Base-by-base conservation (phyloP, 2,113 vertebrate genomes). In the Macrotis lagotis region DNA sequence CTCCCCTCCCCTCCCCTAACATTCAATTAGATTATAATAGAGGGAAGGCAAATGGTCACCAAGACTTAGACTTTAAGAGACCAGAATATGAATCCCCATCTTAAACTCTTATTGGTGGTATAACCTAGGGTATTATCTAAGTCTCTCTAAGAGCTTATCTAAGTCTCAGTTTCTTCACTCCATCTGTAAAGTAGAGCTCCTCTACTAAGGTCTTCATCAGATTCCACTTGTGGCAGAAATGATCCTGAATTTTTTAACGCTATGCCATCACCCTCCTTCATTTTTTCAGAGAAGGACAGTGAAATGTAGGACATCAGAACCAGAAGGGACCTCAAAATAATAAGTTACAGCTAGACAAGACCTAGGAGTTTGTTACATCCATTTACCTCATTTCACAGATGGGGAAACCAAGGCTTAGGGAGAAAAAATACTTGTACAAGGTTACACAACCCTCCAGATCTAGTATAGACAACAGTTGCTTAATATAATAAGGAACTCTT, bases 351-450 rank as follows among this genome's bases (percentile, higher is more conserved):
- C 14, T 74, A n/a, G 31, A 74, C 31, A 37, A 37, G 59, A 19
- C 31, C 37, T 74, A 74, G n/a, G 59, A 74, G 31, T 37, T 37
- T 31, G 59, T 14, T 66, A 12, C 31, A 3, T 66, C 37, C 31
- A 59, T 26, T 12, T 11, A 14, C 7, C 26, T 55, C 91, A 91
- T 66, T 94, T 92, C 83, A 88, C 7, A 96, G 49, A 55, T 49
- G 53, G 26, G 48, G 48, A 95, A 88, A 90, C 50, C 90, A 91
- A 97, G 92, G 49, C 37, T 95, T 47, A 12, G 12, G 5, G 25
- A 51, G 37, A 2, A 89, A 6, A 90, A 50, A 22, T 1, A 25
- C 48, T 49, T 12, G 22, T 5, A 25, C 11, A 50, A 7, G 49
- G 51, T 51, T 89, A 50, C 2, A 37, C 16, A 47, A 28, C 3